A percentile compares a stretch with the other conserved stretches of the same genome.
phyloP scores from a whole-genome alignment of 2,113 vertebrate genomes.

The Glaucidium brasilianum region DNA sequence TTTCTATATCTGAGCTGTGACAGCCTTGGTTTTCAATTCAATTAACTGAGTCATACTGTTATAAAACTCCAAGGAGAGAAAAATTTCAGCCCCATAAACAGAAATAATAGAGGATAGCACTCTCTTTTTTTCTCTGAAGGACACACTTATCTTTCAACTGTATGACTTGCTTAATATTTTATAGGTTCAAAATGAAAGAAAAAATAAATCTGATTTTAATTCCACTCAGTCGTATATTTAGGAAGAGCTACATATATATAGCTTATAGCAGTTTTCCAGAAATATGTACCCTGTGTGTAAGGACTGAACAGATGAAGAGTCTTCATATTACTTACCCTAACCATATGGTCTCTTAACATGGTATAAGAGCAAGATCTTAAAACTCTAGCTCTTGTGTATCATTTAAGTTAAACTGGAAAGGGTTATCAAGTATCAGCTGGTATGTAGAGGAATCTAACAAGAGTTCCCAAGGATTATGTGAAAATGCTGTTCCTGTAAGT shows the following conservation, averaged over 20 bases:
- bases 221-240: not conserved
- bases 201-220: not conserved
- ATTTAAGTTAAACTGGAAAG: not conserved
- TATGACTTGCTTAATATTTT: constrained; percentile 75
- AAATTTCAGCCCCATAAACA: constrained; percentile 69
- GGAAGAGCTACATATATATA: not conserved
- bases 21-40: constrained; percentile 61
- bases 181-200: constrained; percentile 75
- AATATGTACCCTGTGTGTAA: not conserved
- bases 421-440: rapidly evolving
- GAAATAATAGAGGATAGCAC: constrained; percentile 65
- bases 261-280: not conserved
- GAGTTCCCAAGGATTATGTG: not conserved
- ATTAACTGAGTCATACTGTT: constrained; percentile 78
- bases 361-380: not conserved
- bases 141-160: constrained; percentile 56
- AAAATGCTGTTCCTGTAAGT: not conserved
- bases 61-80: constrained; percentile 60
- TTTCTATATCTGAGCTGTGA: constrained; percentile 6
- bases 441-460: not conserved
- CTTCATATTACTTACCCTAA: not conserved
- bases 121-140: constrained; percentile 63
- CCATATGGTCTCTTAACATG: not conserved
- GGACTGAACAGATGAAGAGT: not conserved
- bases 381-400: not conserved